These are phyloP conservation scores for Pangasianodon hypophthalmus DNA, from an alignment of 2,113 vertebrate genomes.

Conservation along the genomic window DNA sequence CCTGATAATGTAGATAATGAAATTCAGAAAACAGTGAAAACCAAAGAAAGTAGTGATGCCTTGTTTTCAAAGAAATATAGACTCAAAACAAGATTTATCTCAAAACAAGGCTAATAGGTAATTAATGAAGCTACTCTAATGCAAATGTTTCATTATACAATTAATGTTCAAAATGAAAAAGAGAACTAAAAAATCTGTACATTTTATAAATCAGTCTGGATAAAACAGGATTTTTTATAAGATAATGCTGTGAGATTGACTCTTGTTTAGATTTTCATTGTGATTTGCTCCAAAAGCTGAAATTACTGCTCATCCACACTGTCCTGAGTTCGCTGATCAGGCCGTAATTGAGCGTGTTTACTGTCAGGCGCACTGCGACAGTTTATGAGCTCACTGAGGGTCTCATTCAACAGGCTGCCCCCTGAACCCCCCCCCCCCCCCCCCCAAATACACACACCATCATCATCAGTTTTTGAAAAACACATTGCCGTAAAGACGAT, in stretches of 20 bases:
- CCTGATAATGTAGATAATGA: neutral
- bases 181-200: neutral
- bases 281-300: constrained; percentile 4
- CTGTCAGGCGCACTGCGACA: constrained; percentile 35
- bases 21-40: neutral
- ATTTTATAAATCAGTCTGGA: neutral
- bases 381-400: constrained; percentile 37
- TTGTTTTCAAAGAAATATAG: neutral
- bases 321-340: constrained; percentile 25
- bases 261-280: neutral
- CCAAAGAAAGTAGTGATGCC: neutral
- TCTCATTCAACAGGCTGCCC: neutral
- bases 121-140: neutral
- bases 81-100: neutral
- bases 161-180: neutral
- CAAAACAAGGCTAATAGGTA: neutral
- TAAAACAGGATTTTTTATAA: neutral
- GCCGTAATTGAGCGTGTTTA: constrained; percentile 9
- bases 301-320: constrained; percentile 8
- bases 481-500: neutral
- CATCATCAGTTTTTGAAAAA: neutral
- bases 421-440: neutral
- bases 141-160: neutral
- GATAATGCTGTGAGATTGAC: neutral
- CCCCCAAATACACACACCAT: neutral